These are phyloP conservation scores for Tetragnatha montana DNA, from an alignment of 2,888 invertebrate genomes.

Conservation along the genomic window DNA sequence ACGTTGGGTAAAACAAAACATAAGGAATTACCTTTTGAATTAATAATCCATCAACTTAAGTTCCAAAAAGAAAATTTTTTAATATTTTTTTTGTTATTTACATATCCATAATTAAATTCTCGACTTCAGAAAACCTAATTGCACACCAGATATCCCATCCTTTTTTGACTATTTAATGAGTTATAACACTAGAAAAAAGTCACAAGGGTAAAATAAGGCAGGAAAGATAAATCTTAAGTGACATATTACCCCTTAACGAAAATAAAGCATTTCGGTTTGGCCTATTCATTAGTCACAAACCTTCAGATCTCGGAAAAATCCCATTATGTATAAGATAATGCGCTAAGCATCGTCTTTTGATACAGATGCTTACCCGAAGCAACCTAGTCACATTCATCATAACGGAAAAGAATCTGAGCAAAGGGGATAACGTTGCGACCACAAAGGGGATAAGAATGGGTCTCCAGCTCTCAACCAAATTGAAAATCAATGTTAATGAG, in stretches of 20 bases:
- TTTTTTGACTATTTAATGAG: not conserved
- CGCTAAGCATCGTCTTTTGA: constrained; percentile 36
- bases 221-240: not conserved
- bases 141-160: no score
- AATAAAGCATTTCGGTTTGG: not conserved
- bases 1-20: no score
- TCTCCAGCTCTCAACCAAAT: constrained; percentile 59
- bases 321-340: constrained; percentile 32
- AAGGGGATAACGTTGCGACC: constrained; percentile 48
- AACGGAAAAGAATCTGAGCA: constrained; percentile 43
- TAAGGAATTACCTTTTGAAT: no score
- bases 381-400: constrained; percentile 66
- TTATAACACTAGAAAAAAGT: not conserved
- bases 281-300: constrained; percentile 25
- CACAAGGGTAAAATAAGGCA: not conserved
- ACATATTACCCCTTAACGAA: not conserved
- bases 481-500: constrained; percentile 69
- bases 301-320: constrained; percentile 32
- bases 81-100: no score
- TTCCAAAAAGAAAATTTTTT: no score
- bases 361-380: constrained; percentile 39
- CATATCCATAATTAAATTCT: no score
- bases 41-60: no score
- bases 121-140: no score
- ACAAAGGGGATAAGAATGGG: constrained; percentile 51